These are phyloP conservation scores for Champsocephalus esox DNA, from an alignment of 2,797 vertebrate genomes.

Conservation along the genomic window DNA sequence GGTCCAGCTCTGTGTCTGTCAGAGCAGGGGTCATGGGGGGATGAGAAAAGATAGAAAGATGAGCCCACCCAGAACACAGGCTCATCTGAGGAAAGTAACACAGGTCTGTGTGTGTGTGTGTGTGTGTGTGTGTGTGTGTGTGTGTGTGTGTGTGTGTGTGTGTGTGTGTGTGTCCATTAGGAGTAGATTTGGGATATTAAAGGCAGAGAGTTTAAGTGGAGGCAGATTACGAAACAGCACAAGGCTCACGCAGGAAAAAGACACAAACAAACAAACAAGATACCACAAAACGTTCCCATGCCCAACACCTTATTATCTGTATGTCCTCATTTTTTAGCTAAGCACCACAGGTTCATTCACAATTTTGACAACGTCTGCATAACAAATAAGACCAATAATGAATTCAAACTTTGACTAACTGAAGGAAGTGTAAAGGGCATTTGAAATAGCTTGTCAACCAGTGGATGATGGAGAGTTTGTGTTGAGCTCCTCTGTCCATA, in stretches of 20 bases:
- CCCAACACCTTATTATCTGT: background rate
- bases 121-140: constrained; percentile 16
- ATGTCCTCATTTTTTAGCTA: background rate
- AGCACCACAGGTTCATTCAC: background rate
- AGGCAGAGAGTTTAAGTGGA: background rate
- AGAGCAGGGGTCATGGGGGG: constrained; percentile 53
- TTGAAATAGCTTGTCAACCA: constrained; percentile 16
- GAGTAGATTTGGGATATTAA: constrained; percentile 26
- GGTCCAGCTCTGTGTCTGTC: constrained; percentile 47
- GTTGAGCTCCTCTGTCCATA: constrained; percentile 74
- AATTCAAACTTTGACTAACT: background rate
- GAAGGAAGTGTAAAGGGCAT: background rate
- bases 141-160: constrained; percentile 9
- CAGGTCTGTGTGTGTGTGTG: constrained; percentile 4
- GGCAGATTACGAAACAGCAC: constrained; percentile 5
- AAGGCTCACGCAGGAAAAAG: background rate
- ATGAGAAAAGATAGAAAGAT: constrained; percentile 58
- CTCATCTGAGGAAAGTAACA: constrained; percentile 27
- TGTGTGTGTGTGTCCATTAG: constrained; percentile 8
- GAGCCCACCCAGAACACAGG: constrained; percentile 61
- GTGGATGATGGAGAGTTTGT: constrained; percentile 46
- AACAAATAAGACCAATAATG: background rate
- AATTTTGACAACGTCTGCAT: background rate
- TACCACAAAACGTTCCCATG: too few species aligned
- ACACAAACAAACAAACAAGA: background rate